These are phyloP conservation scores for Pseudotriccus pelzelni DNA, from an alignment of 2,797 vertebrate species.

Conservation along the genomic window DNA sequence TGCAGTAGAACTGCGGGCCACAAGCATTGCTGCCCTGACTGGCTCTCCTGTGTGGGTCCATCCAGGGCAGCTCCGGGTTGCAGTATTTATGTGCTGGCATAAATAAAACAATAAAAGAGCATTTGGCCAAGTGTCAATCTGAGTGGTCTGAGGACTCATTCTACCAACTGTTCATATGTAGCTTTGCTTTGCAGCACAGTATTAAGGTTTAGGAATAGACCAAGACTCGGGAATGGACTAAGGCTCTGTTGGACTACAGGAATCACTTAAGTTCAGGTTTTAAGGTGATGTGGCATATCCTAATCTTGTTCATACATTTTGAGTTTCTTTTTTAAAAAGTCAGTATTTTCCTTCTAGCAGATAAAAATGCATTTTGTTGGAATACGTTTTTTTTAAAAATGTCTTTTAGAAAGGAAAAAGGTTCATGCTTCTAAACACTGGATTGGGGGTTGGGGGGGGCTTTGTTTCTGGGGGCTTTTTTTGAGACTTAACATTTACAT, in stretches of 20 bases:
- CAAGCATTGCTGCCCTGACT: background rate
- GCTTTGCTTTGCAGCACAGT: background rate
- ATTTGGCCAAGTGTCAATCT: background rate
- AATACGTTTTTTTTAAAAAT: background rate
- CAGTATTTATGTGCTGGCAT: background rate
- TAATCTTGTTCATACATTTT: background rate
- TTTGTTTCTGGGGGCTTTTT: background rate
- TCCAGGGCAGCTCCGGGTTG: background rate
- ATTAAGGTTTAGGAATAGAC: background rate
- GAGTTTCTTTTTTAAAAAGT: background rate
- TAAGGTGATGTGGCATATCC: background rate
- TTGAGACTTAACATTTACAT: background rate
- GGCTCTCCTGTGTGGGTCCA: background rate
- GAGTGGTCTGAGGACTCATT: background rate
- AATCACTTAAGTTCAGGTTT: background rate
- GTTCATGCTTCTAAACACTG: background rate
- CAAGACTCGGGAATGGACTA: too few relatives aligned
- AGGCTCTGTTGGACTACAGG: background rate
- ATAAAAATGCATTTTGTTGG: background rate
- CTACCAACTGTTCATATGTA: background rate
- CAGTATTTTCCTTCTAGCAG: background rate
- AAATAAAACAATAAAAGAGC: background rate
- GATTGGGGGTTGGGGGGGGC: fast-evolving
- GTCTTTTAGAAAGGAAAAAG: background rate
- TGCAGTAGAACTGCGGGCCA: background rate